Conservation (phyloP, 2,888 invertebrate genomes). For the Phaedon cochleariae region DNA sequence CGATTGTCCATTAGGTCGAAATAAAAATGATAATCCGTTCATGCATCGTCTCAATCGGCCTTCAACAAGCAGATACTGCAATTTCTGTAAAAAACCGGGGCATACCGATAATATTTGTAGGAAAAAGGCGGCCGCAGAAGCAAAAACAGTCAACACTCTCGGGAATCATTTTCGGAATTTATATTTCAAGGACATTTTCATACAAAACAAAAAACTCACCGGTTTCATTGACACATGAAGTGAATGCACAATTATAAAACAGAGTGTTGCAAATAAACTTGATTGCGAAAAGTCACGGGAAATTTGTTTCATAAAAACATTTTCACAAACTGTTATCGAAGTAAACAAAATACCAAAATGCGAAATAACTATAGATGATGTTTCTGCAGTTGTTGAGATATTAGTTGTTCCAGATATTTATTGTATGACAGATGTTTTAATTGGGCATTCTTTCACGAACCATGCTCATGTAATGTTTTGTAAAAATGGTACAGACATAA, state of each 20-base stretch:
- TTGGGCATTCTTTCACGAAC: background rate
- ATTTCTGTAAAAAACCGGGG: background rate
- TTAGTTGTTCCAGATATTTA: background rate
- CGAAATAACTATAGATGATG: background rate
- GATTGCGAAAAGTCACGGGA: background rate
- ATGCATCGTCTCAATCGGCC: background rate
- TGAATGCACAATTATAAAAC: slow-evolving; percentile 21
- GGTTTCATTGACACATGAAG: slow-evolving; percentile 12
- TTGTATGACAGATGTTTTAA: background rate
- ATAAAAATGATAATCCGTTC: background rate
- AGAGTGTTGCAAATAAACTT: background rate
- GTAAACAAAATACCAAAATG: background rate
- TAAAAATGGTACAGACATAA: slow-evolving; percentile 5
- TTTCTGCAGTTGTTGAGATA: background rate
- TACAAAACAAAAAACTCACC: background rate
- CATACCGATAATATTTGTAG: background rate
- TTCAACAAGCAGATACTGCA: background rate
- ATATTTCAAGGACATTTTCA: background rate
- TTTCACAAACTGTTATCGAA: background rate
- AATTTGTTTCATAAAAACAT: background rate
- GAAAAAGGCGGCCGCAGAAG: background rate
- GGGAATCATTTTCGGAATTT: slow-evolving; percentile 1
- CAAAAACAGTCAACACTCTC: background rate
- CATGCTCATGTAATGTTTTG: background rate
- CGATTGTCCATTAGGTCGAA: background rate